Evolutionary conservation across 2,888 invertebrate genomes (phyloP).

Genomic region (Bugulina stolonifera): DNA sequence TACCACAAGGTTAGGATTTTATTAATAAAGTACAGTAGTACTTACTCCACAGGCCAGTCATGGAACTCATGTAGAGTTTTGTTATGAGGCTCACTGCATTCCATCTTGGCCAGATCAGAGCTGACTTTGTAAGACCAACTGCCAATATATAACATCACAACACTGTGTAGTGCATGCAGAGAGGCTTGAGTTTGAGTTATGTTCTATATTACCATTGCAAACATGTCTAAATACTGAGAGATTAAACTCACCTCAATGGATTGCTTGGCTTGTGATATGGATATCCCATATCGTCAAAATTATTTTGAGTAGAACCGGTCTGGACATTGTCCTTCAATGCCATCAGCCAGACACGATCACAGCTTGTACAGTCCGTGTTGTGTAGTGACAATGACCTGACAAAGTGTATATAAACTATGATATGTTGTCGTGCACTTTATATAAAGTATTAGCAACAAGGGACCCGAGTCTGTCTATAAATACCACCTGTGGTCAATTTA

Average conservation of each 20-base stretch:
- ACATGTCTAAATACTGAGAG: no score
- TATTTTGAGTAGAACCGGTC: background rate
- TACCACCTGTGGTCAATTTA: no score
- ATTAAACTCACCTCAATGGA: background rate
- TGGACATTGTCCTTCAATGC: background rate
- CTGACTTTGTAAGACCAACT: background rate
- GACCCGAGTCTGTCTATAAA: no score
- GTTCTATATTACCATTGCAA: no score
- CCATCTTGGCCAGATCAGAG: background rate
- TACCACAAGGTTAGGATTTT: no score
- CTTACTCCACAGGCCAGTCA: background rate
- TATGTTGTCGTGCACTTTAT: no score
- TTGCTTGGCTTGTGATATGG: background rate
- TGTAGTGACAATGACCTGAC: background rate
- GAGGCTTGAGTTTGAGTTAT: no score
- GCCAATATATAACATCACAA: background rate
- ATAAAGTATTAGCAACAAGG: no score
- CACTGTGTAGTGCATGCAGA: no score
- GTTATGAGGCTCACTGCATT: background rate
- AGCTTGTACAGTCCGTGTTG: background rate
- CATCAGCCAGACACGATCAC: background rate
- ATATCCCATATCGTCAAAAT: background rate
- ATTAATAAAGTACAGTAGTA: no score
- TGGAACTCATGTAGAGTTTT: background rate
- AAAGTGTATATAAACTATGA: no score